Conservation (phyloP, 1,140 invertebrate species). For the Drosophila lini region DNA sequence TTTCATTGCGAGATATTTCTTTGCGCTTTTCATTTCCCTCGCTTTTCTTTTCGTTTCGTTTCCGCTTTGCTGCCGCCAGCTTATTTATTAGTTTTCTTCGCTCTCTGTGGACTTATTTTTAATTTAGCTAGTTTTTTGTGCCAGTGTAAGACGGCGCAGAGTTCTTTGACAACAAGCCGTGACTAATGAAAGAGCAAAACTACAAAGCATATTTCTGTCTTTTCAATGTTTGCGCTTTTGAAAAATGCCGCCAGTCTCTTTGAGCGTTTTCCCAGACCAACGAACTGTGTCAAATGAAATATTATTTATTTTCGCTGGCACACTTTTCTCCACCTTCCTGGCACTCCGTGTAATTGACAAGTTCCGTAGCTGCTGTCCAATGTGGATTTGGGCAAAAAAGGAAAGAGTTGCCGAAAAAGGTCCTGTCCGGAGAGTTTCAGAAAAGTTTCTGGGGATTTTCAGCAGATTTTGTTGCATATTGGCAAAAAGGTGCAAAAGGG, state of each 20-base stretch:
- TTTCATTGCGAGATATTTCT: constrained; percentile 42
- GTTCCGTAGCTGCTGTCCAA: constrained; percentile 29
- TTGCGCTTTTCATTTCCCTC: constrained; percentile 37
- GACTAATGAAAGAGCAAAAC: constrained; percentile 52
- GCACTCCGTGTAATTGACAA: constrained; percentile 54
- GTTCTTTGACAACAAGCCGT: constrained; percentile 43
- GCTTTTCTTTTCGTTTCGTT: constrained; percentile 24
- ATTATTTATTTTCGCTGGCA: constrained; percentile 50
- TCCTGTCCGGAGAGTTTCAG: constrained; percentile 12
- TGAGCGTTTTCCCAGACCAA: constrained; percentile 7
- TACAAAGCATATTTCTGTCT: constrained; percentile 51
- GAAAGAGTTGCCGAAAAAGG: constrained; percentile 5
- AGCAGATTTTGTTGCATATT: constrained; percentile 26
- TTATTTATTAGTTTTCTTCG: constrained; percentile 59
- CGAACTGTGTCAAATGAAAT: constrained; percentile 59
- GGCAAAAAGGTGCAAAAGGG: neutral
- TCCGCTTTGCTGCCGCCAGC: constrained; percentile 38
- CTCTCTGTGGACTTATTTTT: constrained; percentile 43
- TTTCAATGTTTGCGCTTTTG: constrained; percentile 49
- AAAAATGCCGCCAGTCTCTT: constrained; percentile 33
- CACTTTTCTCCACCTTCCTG: constrained; percentile 24
- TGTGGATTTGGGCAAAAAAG: constrained; percentile 11
- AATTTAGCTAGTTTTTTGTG: constrained; percentile 45
- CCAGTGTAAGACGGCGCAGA: constrained; percentile 26
- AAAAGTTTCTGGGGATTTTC: constrained; percentile 35